A percentile compares a stretch with the other conserved stretches of the same genome.
These are phyloP conservation scores for Hypocryptadius cinnamomeus DNA, from an alignment of 2,113 vertebrate genomes.

Conservation along the genomic window DNA sequence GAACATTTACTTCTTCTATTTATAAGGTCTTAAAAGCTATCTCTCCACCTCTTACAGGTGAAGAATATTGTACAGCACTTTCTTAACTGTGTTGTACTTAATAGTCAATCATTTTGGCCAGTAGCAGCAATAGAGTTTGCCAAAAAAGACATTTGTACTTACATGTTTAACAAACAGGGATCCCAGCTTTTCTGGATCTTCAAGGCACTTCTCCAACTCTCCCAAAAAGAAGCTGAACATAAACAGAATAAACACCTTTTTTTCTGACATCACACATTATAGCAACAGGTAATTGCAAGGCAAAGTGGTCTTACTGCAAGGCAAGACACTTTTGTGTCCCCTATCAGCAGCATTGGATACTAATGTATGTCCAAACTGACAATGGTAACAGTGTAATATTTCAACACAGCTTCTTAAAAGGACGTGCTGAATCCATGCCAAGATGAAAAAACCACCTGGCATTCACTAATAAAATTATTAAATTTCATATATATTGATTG, in stretches of 20 bases:
- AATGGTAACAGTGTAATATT: not conserved
- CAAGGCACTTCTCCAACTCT: slow-evolving; percentile 96
- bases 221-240: slow-evolving; percentile 88
- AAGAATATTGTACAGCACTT: not conserved
- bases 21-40: not conserved
- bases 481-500: not conserved
- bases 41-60: not conserved
- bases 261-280: not conserved
- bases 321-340: not conserved
- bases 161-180: slow-evolving; percentile 95
- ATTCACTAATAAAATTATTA: not conserved
- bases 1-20: not conserved
- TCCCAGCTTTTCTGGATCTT: slow-evolving; percentile 92
- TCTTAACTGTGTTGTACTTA: not conserved
- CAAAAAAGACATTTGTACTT: not conserved
- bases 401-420: not conserved
- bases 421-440: not conserved
- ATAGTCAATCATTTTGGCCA: not conserved
- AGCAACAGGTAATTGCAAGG: not conserved
- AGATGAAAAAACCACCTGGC: not conserved
- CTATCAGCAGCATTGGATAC: not conserved
- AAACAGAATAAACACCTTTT: not conserved
- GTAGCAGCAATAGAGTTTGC: not conserved
- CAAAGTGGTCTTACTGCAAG: not conserved
- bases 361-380: not conserved